These are phyloP conservation scores for Lacerta viridis DNA, from an alignment of 2,797 vertebrate species.

Conservation along the genomic window DNA sequence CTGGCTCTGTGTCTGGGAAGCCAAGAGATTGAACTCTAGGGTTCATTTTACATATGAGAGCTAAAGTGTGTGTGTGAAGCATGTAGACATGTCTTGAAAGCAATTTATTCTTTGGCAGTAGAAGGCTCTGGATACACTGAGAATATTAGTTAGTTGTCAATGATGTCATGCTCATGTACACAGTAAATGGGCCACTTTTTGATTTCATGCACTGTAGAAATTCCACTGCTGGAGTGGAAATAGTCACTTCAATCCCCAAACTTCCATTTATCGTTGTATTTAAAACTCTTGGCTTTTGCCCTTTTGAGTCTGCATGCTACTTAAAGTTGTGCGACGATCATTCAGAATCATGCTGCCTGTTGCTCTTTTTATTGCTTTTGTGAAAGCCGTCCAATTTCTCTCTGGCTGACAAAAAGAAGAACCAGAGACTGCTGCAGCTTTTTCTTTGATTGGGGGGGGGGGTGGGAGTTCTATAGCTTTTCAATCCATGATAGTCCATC, in stretches of 20 bases:
- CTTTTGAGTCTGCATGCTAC: constrained; percentile 76
- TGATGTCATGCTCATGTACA: constrained; percentile 80
- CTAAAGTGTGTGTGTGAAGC: no score
- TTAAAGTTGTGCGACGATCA: constrained; percentile 73
- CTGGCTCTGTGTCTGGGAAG: no score
- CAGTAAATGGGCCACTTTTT: constrained; percentile 79
- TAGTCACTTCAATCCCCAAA: constrained; percentile 74
- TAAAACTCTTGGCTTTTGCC: constrained; percentile 79
- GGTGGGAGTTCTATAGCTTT: constrained; percentile 72
- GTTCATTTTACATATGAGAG: not conserved
- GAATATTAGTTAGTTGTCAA: constrained; percentile 79
- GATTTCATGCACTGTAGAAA: constrained; percentile 80
- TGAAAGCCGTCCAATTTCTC: constrained; percentile 75
- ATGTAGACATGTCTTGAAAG: constrained; percentile 6
- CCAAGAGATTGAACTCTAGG: no score
- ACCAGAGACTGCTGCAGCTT: constrained; percentile 66
- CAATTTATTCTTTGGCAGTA: constrained; percentile 66
- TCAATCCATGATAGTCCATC: constrained; percentile 74
- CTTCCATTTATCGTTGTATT: constrained; percentile 70
- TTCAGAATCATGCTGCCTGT: constrained; percentile 77
- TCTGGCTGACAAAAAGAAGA: constrained; percentile 76
- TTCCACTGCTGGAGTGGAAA: constrained; percentile 80
- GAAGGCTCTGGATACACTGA: constrained; percentile 76
- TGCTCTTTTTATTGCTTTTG: constrained; percentile 79
- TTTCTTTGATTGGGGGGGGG: not conserved